Evolutionary conservation across 2,888 invertebrate species (phyloP).

Genomic region (Prosapia bicincta): DNA sequence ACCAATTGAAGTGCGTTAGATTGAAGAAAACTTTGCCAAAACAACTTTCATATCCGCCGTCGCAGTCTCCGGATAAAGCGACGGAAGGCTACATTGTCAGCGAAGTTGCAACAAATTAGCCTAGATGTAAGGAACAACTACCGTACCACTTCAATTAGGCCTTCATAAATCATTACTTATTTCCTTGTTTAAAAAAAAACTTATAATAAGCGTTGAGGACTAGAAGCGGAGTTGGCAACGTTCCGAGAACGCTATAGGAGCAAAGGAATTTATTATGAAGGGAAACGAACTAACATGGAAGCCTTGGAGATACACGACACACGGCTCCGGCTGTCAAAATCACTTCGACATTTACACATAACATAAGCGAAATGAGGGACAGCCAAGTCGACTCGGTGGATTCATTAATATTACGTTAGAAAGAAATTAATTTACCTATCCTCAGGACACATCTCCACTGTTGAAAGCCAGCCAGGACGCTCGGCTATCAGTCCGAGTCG

Average conservation of each 20-base stretch:
- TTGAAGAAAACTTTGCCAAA: too few relatives aligned
- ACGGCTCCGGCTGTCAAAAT: background rate
- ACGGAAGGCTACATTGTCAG: too few relatives aligned
- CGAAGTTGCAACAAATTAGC: too few relatives aligned
- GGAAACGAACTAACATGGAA: background rate
- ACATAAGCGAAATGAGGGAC: background rate
- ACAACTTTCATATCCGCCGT: too few relatives aligned
- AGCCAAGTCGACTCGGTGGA: background rate
- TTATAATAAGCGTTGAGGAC: background rate
- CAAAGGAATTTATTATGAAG: background rate
- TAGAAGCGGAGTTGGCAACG: background rate
- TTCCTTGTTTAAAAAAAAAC: background rate
- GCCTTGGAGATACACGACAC: background rate
- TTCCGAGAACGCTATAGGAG: background rate
- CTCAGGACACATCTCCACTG: background rate
- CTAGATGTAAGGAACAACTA: too few relatives aligned
- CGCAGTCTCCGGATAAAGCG: too few relatives aligned
- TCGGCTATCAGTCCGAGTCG: too few relatives aligned
- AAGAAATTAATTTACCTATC: background rate
- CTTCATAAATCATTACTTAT: background rate
- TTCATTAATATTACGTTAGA: background rate
- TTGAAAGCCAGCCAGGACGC: background rate
- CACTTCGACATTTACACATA: slow-evolving; percentile 2
- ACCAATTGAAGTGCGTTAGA: too few relatives aligned
- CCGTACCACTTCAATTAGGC: background rate